Evolutionary conservation across 2,113 vertebrate genomes (phyloP).

Genomic region (Pterocles orientalis): DNA sequence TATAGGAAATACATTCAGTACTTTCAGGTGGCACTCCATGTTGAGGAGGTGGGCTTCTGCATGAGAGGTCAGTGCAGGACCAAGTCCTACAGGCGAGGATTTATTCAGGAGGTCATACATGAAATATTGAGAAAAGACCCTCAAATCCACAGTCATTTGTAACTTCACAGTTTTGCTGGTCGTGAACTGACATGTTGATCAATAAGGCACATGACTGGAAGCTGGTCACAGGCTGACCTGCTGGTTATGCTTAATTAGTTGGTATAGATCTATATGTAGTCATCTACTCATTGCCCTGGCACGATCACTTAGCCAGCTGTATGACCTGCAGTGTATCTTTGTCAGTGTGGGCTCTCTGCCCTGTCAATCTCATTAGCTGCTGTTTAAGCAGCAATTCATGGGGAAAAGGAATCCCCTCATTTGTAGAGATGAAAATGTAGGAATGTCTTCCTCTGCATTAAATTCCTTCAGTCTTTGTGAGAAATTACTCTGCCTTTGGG

Average conservation of each 20-base stretch:
- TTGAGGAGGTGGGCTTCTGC: background rate
- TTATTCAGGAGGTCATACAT: background rate
- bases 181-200: background rate
- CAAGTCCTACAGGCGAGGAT: background rate
- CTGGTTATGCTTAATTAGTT: background rate
- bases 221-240: background rate
- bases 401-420: background rate
- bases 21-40: background rate
- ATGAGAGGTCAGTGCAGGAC: background rate
- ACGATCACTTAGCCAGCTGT: background rate
- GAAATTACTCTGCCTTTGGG: background rate
- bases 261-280: background rate
- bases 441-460: background rate
- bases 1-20: background rate
- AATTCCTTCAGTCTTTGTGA: background rate
- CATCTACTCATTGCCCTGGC: background rate
- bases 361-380: background rate
- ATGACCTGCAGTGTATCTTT: background rate
- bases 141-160: background rate
- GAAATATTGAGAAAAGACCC: background rate
- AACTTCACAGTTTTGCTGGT: background rate
- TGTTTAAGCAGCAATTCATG: background rate
- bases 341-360: background rate
- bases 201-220: background rate
- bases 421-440: background rate